Base-by-base conservation (phyloP, 2,113 vertebrate species). In the Tachycineta bicolor region DNA sequence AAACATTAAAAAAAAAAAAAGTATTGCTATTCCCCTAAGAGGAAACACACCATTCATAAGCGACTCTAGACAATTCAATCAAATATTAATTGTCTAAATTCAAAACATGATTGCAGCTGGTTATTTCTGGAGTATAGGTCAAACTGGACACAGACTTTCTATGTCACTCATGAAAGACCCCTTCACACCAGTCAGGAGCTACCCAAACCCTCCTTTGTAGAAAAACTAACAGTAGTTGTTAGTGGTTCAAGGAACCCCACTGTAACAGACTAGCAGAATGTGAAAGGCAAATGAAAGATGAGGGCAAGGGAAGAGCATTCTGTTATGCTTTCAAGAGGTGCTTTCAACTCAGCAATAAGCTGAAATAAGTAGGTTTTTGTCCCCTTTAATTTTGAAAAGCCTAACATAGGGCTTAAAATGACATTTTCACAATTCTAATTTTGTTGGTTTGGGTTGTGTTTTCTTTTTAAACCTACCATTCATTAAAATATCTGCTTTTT, bases 231-330 rank as follows among this genome's bases (percentile, higher is more conserved):
- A 93, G 49, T 77, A 82, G 71, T 60, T 62, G 63, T 58, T 84
- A 74, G 91, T 77, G 67, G 71, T 92, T 94, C 43, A 21, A 76
- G 85, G 59, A 95, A 74, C 67, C 58, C 74, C 75, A 73, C 59
- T 55, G 82, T 91, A 85, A 95, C 78, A 91, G 59, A 69, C 19
- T 7, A 94, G 70, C 55, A 91, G 82, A 91, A 95, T 69, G 34
- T 41, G 63, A 93, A 96, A 73, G 46, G 78, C 92, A 95, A 94
- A 96, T 94, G 94, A 96, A 83, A 96, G 94, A 75, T 87, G 63
- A 86, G 29, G 39, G 87, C 71, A 86, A 87, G 74, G 46, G 78
- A 88, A 69, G n/a, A 88, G 24, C 33, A 13, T 93, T 91, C 63
- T 37, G 83, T 91, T 89, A 75, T 5, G 58, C 55, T 95, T 87